Conservation (phyloP, 2,113 vertebrate genomes). For the Leptobrachium ailaonicum region DNA sequence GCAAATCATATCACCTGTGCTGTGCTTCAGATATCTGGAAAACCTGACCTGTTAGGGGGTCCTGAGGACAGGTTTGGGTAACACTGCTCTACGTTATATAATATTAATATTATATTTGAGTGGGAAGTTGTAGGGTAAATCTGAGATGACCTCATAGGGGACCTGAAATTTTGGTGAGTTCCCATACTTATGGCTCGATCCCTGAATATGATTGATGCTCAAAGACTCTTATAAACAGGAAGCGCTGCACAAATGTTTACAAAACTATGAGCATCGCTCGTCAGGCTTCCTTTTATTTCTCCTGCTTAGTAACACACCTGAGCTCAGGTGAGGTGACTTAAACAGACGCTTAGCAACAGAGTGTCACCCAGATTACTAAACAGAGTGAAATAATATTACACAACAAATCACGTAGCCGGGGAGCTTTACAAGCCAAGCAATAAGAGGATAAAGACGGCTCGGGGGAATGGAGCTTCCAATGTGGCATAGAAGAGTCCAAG, state of each 20-base stretch:
- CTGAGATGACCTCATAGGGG: too few species aligned
- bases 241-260: too few species aligned
- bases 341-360: slow-evolving; percentile 10
- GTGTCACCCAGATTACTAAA: background rate
- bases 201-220: background rate
- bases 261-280: background rate
- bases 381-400: background rate
- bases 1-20: too few species aligned
- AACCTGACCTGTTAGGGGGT: too few species aligned
- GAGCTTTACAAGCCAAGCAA: background rate
- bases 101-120: too few species aligned
- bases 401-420: too few species aligned
- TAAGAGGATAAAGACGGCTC: background rate
- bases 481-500: background rate
- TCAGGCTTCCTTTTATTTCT: background rate
- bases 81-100: too few species aligned
- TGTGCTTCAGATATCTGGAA: too few species aligned
- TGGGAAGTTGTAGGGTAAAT: too few species aligned
- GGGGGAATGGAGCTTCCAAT: background rate
- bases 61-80: too few species aligned
- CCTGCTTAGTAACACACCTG: slow-evolving; percentile 29
- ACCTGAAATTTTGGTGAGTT: too few species aligned
- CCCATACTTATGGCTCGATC: too few species aligned
- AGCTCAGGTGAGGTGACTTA: slow-evolving; percentile 4
- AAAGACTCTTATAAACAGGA: background rate